Evolutionary conservation across 2,113 vertebrate species (phyloP).

Genomic region (Canis aureus): DNA sequence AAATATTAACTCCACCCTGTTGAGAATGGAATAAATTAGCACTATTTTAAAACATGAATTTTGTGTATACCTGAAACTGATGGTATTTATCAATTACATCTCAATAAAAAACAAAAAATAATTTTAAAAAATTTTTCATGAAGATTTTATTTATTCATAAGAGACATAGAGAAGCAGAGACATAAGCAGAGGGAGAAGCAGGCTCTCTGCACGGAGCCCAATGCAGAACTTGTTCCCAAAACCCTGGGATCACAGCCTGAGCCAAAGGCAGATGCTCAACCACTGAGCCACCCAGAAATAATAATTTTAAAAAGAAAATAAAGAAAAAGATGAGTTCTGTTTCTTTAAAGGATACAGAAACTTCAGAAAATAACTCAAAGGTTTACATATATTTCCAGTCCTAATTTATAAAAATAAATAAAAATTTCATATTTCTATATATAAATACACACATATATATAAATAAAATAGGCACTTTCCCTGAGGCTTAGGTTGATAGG

Average conservation of each 20-base stretch:
- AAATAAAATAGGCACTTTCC: background rate
- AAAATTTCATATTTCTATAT: background rate
- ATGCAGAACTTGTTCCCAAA: too few species aligned
- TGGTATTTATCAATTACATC: too few species aligned
- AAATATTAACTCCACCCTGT: background rate
- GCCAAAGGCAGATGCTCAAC: too few species aligned
- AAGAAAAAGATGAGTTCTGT: background rate
- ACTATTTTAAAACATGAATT: background rate
- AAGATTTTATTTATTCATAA: too few species aligned
- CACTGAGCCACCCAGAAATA: too few species aligned
- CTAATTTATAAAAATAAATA: background rate
- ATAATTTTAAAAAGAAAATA: background rate
- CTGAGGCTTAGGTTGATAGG: background rate
- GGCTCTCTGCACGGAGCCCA: too few species aligned
- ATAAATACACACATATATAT: background rate
- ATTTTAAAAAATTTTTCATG: too few species aligned
- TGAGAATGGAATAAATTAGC: slow-evolving; percentile 13
- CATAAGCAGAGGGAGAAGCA: too few species aligned
- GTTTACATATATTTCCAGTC: background rate
- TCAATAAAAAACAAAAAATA: background rate
- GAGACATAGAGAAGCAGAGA: too few species aligned
- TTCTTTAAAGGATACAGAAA: slow-evolving; percentile 12
- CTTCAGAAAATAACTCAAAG: background rate
- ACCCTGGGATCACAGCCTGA: too few species aligned
- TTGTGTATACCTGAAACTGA: background rate